Conservation (phyloP, 2,888 invertebrate species). For the Lucinisca nassula region DNA sequence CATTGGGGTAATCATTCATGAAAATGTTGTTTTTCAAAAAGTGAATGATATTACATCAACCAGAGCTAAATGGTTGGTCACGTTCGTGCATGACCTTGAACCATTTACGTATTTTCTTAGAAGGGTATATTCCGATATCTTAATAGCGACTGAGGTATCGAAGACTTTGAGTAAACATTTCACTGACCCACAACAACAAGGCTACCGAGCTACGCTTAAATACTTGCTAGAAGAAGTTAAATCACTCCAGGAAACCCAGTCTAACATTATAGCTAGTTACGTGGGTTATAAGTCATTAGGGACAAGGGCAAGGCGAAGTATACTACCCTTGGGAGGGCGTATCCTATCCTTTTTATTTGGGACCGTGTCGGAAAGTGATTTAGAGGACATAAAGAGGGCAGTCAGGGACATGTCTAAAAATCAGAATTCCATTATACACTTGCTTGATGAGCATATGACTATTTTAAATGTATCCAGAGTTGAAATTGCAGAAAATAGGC, state of each 20-base stretch:
- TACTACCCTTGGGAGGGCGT: constrained; percentile 27
- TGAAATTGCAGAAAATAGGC: constrained; percentile 34
- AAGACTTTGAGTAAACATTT: neutral
- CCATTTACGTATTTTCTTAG: constrained; percentile 13
- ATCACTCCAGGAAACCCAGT: neutral
- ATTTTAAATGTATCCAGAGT: constrained; percentile 29
- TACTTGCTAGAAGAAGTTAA: neutral
- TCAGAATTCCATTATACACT: constrained; percentile 35
- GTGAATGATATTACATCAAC: constrained; percentile 25
- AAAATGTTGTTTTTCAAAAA: constrained; percentile 43
- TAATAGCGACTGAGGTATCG: neutral
- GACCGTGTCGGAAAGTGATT: constrained; percentile 23
- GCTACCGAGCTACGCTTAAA: neutral
- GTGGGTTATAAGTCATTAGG: neutral
- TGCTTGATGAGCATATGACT: constrained; percentile 12
- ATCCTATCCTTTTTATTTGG: constrained; percentile 27
- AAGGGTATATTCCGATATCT: neutral
- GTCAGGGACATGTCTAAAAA: constrained; percentile 21
- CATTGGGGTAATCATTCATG: neutral
- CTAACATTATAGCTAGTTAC: neutral
- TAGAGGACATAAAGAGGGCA: constrained; percentile 22
- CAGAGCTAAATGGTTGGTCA: constrained; percentile 12
- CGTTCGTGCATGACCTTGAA: constrained; percentile 22
- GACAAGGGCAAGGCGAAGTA: neutral
- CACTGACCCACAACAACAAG: neutral